Conservation (phyloP, 2,888 invertebrate genomes). For the Aphrophora alni region DNA sequence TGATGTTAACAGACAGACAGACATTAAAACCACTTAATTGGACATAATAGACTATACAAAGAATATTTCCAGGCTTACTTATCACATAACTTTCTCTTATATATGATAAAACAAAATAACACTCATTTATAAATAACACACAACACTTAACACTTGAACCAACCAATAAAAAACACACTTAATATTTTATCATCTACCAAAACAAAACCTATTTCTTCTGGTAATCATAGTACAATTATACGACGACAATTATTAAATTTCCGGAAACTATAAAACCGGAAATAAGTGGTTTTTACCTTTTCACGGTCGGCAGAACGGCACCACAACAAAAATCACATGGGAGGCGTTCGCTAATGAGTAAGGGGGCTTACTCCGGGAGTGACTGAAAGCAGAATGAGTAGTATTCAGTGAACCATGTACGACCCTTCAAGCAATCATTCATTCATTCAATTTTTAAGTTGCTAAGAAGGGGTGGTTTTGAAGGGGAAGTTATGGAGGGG, state of each 20-base stretch:
- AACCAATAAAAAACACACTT: not conserved
- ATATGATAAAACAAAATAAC: too few relatives aligned
- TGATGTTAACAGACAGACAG: too few relatives aligned
- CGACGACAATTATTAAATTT: not conserved
- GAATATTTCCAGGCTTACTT: too few relatives aligned
- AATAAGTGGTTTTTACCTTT: not conserved
- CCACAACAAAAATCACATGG: not conserved
- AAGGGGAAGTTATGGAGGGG: not conserved
- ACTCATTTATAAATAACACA: not conserved
- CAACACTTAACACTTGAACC: not conserved
- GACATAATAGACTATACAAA: too few relatives aligned
- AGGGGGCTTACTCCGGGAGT: not conserved
- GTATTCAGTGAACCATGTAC: not conserved
- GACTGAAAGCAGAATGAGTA: not conserved
- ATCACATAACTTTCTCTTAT: too few relatives aligned
- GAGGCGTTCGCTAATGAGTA: not conserved
- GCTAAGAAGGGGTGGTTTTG: not conserved
- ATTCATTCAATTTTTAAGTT: constrained; percentile 37
- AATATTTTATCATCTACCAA: too few relatives aligned
- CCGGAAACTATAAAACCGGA: not conserved
- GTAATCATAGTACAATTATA: not conserved
- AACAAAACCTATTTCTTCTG: not conserved
- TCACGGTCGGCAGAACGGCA: not conserved
- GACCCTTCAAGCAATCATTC: constrained; percentile 26
- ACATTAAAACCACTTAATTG: too few relatives aligned